Percentiles rank a stretch among this genome's conserved stretches.
Conservation (phyloP, 2,888 invertebrate species). For the Trichopria drosophilae region DNA sequence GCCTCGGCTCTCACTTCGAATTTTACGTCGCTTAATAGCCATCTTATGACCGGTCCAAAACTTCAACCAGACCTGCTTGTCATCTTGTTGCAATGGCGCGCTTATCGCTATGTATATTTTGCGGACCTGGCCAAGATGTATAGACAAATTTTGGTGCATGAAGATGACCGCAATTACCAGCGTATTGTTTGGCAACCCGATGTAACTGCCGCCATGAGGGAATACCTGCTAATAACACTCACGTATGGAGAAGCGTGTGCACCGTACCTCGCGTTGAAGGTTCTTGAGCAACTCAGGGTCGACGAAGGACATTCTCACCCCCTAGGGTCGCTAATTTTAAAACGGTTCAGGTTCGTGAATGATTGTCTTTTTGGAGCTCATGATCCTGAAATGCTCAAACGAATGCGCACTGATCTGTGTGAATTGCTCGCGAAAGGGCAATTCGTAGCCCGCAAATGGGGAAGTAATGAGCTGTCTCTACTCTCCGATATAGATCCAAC, state of each 20-base stretch:
- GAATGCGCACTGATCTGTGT: constrained; percentile 1
- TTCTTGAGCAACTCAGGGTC: constrained; percentile 2
- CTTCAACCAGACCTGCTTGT: constrained; percentile 1
- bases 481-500: neutral
- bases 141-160: constrained; percentile 11
- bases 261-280: constrained; percentile 10
- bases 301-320: constrained; percentile 12
- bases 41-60: constrained; percentile 6
- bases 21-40: constrained; percentile 7
- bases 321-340: neutral
- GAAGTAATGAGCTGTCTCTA: neutral
- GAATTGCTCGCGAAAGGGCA: neutral
- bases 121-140: constrained; percentile 23
- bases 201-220: neutral
- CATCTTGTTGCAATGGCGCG: constrained; percentile 3
- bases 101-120: constrained; percentile 5
- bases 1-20: neutral
- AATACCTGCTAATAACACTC: constrained; percentile 5
- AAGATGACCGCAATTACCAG: constrained; percentile 10
- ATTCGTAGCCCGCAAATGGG: constrained; percentile 10
- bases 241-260: constrained; percentile 17
- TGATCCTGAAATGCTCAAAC: neutral
- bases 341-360: constrained; percentile 6
- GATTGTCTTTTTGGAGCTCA: constrained; percentile 11
- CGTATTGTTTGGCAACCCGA: constrained; percentile 13